phyloP scores from a whole-genome alignment of 2,797 vertebrate species.

The Sebastiscus tertius region DNA sequence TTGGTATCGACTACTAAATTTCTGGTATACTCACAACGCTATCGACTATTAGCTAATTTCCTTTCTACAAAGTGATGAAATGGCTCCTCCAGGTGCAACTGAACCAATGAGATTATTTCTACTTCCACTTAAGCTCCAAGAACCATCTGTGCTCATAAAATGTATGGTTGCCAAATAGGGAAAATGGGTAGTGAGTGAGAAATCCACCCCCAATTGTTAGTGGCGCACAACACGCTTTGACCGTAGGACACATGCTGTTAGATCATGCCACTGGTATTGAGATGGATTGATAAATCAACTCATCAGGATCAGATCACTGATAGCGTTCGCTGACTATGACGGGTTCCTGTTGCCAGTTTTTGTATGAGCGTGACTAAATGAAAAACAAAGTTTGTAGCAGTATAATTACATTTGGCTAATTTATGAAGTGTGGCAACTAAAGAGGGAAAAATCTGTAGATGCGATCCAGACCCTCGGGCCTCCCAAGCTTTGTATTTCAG shows the following conservation, averaged over 20 bases:
- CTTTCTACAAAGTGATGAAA: no score
- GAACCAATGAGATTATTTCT: not conserved
- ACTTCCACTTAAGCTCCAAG: not conserved
- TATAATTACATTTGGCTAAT: not conserved
- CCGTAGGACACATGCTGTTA: not conserved
- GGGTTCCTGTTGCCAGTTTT: not conserved
- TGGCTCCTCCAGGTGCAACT: not conserved
- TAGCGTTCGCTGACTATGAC: not conserved
- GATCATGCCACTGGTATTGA: not conserved
- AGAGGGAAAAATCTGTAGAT: not conserved
- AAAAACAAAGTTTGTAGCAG: not conserved
- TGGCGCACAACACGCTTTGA: not conserved
- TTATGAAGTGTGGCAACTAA: not conserved
- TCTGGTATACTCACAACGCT: no score
- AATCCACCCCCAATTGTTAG: not conserved
- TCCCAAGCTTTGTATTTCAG: not conserved
- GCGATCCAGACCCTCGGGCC: conserved; percentile 3
- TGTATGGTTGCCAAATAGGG: not conserved
- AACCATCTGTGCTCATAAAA: conserved; percentile 29
- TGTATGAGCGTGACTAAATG: not conserved
- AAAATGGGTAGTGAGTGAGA: not conserved
- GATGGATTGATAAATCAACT: not conserved
- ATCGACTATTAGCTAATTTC: not conserved
- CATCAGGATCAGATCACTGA: conserved; percentile 7
- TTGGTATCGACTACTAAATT: no score